Percentiles rank a stretch among this genome's conserved stretches.
Conservation (phyloP, 37 sponge, comb jelly and placozoan genomes). For the Beroe ovata region DNA sequence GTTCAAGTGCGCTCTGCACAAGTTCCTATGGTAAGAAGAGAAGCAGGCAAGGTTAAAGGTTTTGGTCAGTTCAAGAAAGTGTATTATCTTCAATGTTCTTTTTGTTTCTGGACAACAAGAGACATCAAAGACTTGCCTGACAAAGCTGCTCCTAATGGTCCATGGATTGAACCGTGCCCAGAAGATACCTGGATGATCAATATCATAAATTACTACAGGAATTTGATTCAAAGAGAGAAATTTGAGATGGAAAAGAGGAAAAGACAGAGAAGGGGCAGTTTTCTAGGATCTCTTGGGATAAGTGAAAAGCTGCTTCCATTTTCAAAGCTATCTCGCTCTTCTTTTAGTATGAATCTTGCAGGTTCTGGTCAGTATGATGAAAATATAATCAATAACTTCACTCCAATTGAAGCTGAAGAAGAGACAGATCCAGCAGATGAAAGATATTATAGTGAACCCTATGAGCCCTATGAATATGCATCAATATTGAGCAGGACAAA, state of each 20-base stretch:
- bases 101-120: slow-evolving; percentile 64
- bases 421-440: slow-evolving; percentile 65
- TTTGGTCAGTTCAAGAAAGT: slow-evolving; percentile 57
- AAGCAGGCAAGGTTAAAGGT: slow-evolving; percentile 51
- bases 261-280: slow-evolving; percentile 52
- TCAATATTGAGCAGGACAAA: background rate
- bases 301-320: slow-evolving; percentile 60
- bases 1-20: slow-evolving; percentile 60
- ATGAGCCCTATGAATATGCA: slow-evolving; percentile 50
- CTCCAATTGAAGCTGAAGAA: slow-evolving; percentile 9
- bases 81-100: slow-evolving; percentile 56
- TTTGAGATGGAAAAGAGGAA: slow-evolving; percentile 64
- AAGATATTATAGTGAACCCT: slow-evolving; percentile 7
- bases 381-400: slow-evolving; percentile 43
- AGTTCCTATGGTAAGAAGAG: slow-evolving; percentile 38
- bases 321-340: slow-evolving; percentile 22
- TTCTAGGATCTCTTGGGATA: slow-evolving; percentile 62
- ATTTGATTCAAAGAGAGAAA: slow-evolving; percentile 62
- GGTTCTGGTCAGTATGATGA: slow-evolving; percentile 53
- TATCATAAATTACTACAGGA: slow-evolving; percentile 23
- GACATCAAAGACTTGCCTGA: slow-evolving; percentile 42
- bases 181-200: slow-evolving; percentile 43
- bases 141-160: slow-evolving; percentile 49
- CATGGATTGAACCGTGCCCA: slow-evolving; percentile 6
- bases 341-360: slow-evolving; percentile 56